Base-by-base conservation (phyloP, 1,140 invertebrate genomes). In the Scaptomyza montana region DNA sequence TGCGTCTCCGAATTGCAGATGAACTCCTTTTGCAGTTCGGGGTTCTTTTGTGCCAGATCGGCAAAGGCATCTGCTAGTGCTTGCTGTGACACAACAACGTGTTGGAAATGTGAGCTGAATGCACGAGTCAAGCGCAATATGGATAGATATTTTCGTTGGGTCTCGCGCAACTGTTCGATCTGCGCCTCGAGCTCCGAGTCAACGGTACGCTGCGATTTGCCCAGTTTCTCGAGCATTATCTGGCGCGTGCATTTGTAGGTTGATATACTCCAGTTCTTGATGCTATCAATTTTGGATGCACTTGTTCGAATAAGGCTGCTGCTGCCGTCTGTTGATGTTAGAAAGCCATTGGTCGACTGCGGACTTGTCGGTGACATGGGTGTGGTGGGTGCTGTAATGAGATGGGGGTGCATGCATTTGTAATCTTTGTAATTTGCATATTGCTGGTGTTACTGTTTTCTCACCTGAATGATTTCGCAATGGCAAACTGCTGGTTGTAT, bases 161-260 rank as follows among this genome's bases (percentile, higher is more conserved):
- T 99, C 86, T 99, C 98, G 68, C 97, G 93, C 46, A 99, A 92
- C 74, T 95, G 94, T 92, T 98, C 98, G 69, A 99, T 99, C 92
- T 98, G 97, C 19, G 95, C 94, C 93, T 99, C 98, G 66, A 99
- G 92, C 92, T 99, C 98, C 94, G 93, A 81, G 93, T 91, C 82
- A 3, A 89, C 95, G 39, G 98, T 99, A 68, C 97, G 94, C 12
- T 97, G 97, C 43, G 96, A 96, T 93, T 98, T 98, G 2, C 98
- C 98, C 49, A 99, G 93, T 93, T 97, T 98, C 92, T 99, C 98
- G 86, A 98, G 97, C 92, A 99, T 95, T 47, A 98, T 93, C 92
- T 99, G 98, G 77, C 97, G 97, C 0, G 98, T 99, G 91, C 98
- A 99, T 92, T 99, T 99, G 91, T 98, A 99, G 1, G 98, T 99